Evolutionary conservation across 2,888 invertebrate genomes (phyloP).

Genomic region (Parnassius smintheus): DNA sequence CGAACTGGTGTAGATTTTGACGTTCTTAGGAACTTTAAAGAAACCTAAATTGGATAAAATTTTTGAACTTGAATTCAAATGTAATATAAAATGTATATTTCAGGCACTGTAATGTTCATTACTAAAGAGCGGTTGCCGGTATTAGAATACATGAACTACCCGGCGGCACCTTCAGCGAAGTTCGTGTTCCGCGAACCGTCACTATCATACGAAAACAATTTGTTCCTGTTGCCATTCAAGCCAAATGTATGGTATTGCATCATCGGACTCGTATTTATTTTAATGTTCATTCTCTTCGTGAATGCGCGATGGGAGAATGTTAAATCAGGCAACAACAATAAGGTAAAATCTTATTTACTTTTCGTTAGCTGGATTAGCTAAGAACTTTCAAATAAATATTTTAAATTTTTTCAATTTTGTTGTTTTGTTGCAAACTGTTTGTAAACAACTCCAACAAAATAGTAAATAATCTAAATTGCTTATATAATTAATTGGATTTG

Average conservation of each 20-base stretch:
- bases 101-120: slow-evolving; percentile 53
- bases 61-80: too few relatives aligned
- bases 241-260: slow-evolving; percentile 81
- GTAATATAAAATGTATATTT: slow-evolving; percentile 1
- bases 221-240: slow-evolving; percentile 83
- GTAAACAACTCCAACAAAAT: too few relatives aligned
- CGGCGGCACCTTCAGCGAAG: slow-evolving; percentile 55
- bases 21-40: too few relatives aligned
- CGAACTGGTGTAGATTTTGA: too few relatives aligned
- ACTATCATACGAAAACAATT: slow-evolving; percentile 83
- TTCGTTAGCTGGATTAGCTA: too few relatives aligned
- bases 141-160: slow-evolving; percentile 69
- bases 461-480: too few relatives aligned
- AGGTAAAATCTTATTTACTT: slow-evolving; percentile 14
- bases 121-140: slow-evolving; percentile 42
- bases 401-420: too few relatives aligned
- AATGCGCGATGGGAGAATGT: slow-evolving; percentile 57
- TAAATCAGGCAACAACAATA: slow-evolving; percentile 31
- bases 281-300: slow-evolving; percentile 46
- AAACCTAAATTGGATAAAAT: too few relatives aligned
- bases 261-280: slow-evolving; percentile 58
- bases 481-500: too few relatives aligned
- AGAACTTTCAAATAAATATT: too few relatives aligned
- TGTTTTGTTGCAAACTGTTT: too few relatives aligned
- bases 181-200: slow-evolving; percentile 85